Evolutionary conservation across 2,888 invertebrate species (phyloP).

Genomic region (Cataglyphis altisquamis): DNA sequence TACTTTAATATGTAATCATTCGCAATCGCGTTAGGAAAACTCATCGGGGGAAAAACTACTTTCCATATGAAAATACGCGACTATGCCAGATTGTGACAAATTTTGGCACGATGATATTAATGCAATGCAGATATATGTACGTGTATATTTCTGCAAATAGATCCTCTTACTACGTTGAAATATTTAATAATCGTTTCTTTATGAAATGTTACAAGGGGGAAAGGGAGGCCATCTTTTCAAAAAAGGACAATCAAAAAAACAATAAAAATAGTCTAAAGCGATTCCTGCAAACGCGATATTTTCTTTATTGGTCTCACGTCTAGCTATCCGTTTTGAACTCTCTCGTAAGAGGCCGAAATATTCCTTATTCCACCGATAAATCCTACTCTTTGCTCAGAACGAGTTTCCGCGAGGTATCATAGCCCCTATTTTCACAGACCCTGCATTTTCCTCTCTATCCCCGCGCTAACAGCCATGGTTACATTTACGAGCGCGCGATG

Average conservation of each 20-base stretch:
- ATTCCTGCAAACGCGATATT: constrained; percentile 50
- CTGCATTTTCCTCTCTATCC: constrained; percentile 12
- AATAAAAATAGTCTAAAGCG: constrained; percentile 2
- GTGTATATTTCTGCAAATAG: not conserved
- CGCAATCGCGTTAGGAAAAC: constrained; percentile 41
- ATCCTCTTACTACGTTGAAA: not conserved
- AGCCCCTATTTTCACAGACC: constrained; percentile 25
- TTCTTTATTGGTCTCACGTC: constrained; percentile 56
- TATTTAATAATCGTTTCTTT: constrained; percentile 7
- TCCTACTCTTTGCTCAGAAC: constrained; percentile 56
- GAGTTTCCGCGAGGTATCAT: constrained; percentile 55
- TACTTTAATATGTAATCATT: constrained; percentile 48
- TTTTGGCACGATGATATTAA: not conserved
- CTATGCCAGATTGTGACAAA: not conserved
- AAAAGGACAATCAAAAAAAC: constrained; percentile 16
- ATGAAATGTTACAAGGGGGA: not conserved
- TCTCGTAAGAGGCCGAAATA: constrained; percentile 62
- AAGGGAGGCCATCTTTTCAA: not conserved
- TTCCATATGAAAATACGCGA: constrained; percentile 25
- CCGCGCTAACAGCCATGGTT: constrained; percentile 53
- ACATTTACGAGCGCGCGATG: constrained; percentile 62
- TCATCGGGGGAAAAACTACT: not conserved
- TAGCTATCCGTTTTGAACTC: constrained; percentile 56
- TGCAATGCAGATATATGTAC: not conserved
- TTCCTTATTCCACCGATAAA: constrained; percentile 69